These are phyloP conservation scores for Leptura quadrifasciata DNA, from an alignment of 2,888 invertebrate genomes.

Conservation along the genomic window DNA sequence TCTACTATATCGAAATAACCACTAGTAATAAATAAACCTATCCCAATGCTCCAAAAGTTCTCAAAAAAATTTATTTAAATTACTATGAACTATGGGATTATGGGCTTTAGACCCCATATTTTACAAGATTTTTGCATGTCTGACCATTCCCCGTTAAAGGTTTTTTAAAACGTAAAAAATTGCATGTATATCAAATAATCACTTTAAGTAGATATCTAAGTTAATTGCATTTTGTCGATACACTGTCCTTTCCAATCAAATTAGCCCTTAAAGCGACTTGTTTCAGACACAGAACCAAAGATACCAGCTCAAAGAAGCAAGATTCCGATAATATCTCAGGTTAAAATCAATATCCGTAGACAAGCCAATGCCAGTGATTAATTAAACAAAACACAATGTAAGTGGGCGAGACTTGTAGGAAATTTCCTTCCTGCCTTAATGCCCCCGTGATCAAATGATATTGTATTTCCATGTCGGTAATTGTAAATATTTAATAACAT, in stretches of 20 bases:
- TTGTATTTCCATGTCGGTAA: neutral
- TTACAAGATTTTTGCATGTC: no score
- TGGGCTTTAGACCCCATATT: no score
- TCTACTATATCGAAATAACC: no score
- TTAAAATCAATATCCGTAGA: neutral
- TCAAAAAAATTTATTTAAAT: no score
- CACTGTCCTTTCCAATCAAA: neutral
- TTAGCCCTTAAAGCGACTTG: neutral
- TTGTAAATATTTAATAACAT: neutral
- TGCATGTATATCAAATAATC: no score
- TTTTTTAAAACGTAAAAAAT: no score
- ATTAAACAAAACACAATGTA: neutral
- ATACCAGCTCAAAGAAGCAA: neutral
- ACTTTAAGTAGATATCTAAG: no score
- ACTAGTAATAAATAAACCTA: no score
- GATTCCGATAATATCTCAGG: neutral
- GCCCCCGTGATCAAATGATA: neutral
- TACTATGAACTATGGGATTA: no score
- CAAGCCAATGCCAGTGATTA: neutral
- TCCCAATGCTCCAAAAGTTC: no score
- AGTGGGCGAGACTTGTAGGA: neutral
- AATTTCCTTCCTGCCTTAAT: conserved; percentile 3
- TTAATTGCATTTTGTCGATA: no score
- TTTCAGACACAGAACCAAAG: neutral
- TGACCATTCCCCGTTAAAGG: no score